A percentile compares a stretch with the other conserved stretches of the same genome.
Evolutionary conservation across 2,113 vertebrate genomes (phyloP).

Genomic region (Alligator sinensis): DNA sequence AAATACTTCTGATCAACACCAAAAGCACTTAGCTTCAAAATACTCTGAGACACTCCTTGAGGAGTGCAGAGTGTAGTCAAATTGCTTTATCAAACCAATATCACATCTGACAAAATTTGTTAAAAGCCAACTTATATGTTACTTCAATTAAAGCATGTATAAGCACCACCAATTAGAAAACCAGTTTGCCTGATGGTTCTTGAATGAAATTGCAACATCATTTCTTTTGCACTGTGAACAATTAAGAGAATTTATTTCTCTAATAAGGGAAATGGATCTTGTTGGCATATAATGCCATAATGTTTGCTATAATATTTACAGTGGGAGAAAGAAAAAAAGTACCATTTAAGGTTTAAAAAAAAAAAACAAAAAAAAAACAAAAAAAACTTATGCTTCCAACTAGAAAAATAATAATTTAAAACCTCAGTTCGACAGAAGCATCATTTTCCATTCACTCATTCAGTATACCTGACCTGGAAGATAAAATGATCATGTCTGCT

Average conservation of each 20-base stretch:
- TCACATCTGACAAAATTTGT: not conserved
- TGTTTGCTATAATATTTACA: not conserved
- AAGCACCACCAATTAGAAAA: not conserved
- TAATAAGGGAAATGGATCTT: not conserved
- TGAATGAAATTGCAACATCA: not conserved
- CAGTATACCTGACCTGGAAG: constrained; percentile 92
- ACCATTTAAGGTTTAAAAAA: constrained; percentile 15
- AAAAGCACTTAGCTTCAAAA: not conserved
- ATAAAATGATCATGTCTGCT: constrained; percentile 97
- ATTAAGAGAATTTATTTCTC: not conserved
- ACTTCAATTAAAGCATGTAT: not conserved
- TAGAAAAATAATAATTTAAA: not conserved
- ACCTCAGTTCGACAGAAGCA: constrained; percentile 73
- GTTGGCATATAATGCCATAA: not conserved
- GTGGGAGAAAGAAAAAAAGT: not conserved
- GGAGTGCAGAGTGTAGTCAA: too few species aligned
- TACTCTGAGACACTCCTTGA: not conserved
- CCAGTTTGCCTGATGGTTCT: not conserved
- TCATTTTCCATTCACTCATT: constrained; percentile 54
- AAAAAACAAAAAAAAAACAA: too few species aligned
- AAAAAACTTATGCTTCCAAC: not conserved
- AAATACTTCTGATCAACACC: not conserved
- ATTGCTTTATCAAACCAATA: not conserved
- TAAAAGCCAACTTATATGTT: not conserved
- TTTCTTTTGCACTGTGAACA: not conserved